phyloP scores from a whole-genome alignment of 1,140 invertebrate species.

The Drosophila parvula region DNA sequence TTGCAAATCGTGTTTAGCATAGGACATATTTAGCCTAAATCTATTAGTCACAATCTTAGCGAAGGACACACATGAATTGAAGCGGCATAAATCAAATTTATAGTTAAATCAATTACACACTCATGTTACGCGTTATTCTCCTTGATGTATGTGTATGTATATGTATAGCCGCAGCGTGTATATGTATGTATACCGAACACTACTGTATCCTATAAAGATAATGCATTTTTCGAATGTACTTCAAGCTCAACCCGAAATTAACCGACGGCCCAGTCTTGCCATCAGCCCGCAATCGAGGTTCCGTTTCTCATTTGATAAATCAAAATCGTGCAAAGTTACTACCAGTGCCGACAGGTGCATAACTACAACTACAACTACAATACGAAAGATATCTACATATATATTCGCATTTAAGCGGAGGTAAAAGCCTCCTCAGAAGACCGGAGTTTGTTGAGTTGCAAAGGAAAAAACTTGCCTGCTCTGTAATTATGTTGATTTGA shows the following conservation, averaged over 20 bases:
- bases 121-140: conserved; percentile 26
- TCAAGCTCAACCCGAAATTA: conserved; percentile 22
- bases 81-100: conserved; percentile 70
- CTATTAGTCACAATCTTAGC: conserved; percentile 69
- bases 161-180: conserved; percentile 22
- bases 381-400: conserved; percentile 14
- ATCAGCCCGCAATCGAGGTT: background rate
- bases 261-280: conserved; percentile 9
- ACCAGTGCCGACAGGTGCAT: conserved; percentile 13
- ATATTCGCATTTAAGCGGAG: conserved; percentile 1
- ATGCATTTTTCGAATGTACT: conserved; percentile 35
- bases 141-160: conserved; percentile 36
- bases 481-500: conserved; percentile 24
- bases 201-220: conserved; percentile 33
- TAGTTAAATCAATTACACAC: conserved; percentile 56
- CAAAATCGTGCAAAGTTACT: conserved; percentile 38
- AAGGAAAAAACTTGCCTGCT: conserved; percentile 2
- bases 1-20: conserved; percentile 38
- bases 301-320: conserved; percentile 21
- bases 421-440: too few species aligned
- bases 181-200: conserved; percentile 3
- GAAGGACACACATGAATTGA: conserved; percentile 26
- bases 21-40: conserved; percentile 38
- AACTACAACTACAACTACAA: conserved; percentile 24
- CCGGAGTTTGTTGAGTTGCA: too few species aligned